A percentile compares a stretch with the other conserved stretches of the same genome.
Conservation (phyloP, 2,888 invertebrate genomes). For the Ophion slaviceki region DNA sequence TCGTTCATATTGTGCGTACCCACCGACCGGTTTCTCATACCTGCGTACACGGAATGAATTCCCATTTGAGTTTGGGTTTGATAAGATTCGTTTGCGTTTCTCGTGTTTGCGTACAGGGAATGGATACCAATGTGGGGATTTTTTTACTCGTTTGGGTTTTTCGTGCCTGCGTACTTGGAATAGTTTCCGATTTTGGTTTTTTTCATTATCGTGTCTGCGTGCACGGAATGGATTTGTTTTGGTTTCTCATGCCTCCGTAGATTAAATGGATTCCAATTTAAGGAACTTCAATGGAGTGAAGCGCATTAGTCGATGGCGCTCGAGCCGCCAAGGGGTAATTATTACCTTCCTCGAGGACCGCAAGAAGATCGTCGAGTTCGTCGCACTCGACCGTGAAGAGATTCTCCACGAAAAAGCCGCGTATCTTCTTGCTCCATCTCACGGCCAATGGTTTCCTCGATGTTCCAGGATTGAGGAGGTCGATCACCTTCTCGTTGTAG, state of each 20-base stretch:
- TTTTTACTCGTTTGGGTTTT: background rate
- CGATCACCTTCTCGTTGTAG: slow-evolving; percentile 98
- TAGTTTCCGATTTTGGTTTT: background rate
- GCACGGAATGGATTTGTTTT: too few species aligned
- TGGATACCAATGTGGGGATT: background rate
- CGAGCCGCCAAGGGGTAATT: background rate
- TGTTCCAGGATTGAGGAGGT: slow-evolving; percentile 94
- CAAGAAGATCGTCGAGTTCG: slow-evolving; percentile 95
- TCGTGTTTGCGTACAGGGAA: background rate
- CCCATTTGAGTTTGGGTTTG: background rate
- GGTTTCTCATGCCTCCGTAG: background rate
- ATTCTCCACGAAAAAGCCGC: slow-evolving; percentile 98
- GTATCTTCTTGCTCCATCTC: slow-evolving; percentile 96
- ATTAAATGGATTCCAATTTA: background rate
- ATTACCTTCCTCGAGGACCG: slow-evolving; percentile 96
- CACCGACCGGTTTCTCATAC: slow-evolving; percentile 95
- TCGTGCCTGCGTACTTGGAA: background rate
- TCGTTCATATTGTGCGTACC: slow-evolving; percentile 97
- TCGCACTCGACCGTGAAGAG: slow-evolving; percentile 98
- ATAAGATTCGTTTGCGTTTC: background rate
- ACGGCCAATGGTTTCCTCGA: slow-evolving; percentile 93
- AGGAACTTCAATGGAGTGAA: too few species aligned
- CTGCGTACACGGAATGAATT: slow-evolving; percentile 82
- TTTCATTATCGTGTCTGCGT: too few species aligned
- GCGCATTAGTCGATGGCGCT: too few species aligned